Conservation (phyloP, 2,797 vertebrate species). For the Anabacerthia variegaticeps region DNA sequence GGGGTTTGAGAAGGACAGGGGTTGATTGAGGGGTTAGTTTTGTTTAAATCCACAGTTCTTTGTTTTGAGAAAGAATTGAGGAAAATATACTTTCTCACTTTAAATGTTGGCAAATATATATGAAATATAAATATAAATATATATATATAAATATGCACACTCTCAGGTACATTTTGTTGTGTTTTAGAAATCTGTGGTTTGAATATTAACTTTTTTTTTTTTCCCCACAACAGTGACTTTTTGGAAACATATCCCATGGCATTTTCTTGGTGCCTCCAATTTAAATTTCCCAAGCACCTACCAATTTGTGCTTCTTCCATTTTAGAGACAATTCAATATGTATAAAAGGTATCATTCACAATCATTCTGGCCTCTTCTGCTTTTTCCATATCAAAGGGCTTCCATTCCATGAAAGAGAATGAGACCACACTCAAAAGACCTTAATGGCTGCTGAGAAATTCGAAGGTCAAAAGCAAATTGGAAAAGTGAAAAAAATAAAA, state of each 20-base stretch:
- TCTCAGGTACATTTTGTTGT: slow-evolving; percentile 80
- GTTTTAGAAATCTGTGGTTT: slow-evolving; percentile 77
- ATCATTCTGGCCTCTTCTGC: not conserved
- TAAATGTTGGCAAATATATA: slow-evolving; percentile 66
- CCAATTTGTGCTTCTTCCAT: not conserved
- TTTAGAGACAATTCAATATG: not conserved
- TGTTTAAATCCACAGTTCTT: slow-evolving; percentile 63
- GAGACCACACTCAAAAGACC: not conserved
- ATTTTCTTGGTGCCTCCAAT: slow-evolving; percentile 19
- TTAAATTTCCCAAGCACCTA: slow-evolving; percentile 25
- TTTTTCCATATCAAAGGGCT: slow-evolving; percentile 4
- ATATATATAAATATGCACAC: slow-evolving; percentile 75
- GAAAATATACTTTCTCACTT: slow-evolving; percentile 64
- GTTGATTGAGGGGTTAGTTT: not conserved
- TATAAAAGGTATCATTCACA: not conserved
- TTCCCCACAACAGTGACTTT: slow-evolving; percentile 18
- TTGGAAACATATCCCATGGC: not conserved
- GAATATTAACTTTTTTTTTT: slow-evolving; percentile 23
- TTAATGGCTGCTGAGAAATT: slow-evolving; percentile 31
- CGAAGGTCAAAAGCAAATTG: slow-evolving; percentile 11
- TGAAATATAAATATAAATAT: slow-evolving; percentile 66
- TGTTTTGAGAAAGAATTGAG: slow-evolving; percentile 52
- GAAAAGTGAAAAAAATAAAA: not conserved
- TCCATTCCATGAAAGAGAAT: slow-evolving; percentile 16
- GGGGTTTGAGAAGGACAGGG: slow-evolving; percentile 6